Evolutionary conservation across 2,797 vertebrate species (phyloP).

Genomic region (Sebastes glaucus): DNA sequence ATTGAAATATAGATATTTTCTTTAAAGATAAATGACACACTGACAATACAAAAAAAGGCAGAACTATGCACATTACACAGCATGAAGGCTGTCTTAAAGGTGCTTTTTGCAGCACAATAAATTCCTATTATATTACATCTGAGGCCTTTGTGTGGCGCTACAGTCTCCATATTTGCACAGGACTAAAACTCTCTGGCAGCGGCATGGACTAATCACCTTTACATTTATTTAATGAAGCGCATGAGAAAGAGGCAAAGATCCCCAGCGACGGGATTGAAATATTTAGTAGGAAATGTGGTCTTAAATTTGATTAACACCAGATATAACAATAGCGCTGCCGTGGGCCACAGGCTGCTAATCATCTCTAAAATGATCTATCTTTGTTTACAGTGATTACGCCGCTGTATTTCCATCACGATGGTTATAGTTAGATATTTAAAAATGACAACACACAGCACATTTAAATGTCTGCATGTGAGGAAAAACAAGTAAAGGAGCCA

Average conservation of each 20-base stretch:
- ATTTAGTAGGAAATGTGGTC: background rate
- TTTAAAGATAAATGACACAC: background rate
- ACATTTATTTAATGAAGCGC: background rate
- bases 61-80: background rate
- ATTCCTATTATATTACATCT: background rate
- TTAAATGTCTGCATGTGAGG: background rate
- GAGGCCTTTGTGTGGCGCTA: background rate
- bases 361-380: background rate
- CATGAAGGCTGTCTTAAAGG: background rate
- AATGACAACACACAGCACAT: background rate
- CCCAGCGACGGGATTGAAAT: background rate
- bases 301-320: background rate
- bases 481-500: background rate
- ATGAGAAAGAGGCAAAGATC: background rate
- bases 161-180: background rate
- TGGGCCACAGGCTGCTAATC: background rate
- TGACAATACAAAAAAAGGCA: background rate
- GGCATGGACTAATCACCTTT: background rate
- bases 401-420: background rate
- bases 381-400: background rate
- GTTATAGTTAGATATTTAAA: background rate
- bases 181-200: background rate
- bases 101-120: background rate
- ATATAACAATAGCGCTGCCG: background rate
- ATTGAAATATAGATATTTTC: background rate